Percentiles rank a stretch among this genome's conserved stretches.
phyloP scores from a whole-genome alignment of 2,888 invertebrate species.

The Agrotis ipsilon region DNA sequence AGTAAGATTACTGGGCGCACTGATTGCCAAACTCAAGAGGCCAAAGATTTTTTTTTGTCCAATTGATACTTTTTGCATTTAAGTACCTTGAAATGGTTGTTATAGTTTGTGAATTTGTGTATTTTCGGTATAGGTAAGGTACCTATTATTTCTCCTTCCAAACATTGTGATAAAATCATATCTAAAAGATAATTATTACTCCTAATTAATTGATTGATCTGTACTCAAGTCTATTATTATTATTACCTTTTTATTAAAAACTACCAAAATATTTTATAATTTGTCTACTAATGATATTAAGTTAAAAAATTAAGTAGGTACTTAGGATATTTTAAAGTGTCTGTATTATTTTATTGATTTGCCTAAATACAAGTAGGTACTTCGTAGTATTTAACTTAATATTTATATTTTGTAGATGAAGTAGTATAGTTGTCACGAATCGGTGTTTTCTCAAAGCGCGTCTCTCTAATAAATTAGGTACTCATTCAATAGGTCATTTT shows the following conservation, averaged over 20 bases:
- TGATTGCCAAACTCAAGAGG: neutral
- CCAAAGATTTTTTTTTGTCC: constrained; percentile 9
- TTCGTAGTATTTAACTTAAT: neutral
- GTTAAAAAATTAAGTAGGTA: neutral
- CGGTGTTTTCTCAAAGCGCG: too few relatives aligned
- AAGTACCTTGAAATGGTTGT: neutral
- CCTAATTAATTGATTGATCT: neutral
- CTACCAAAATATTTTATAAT: neutral
- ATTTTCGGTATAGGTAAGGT: neutral
- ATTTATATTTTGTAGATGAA: neutral
- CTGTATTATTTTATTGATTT: neutral
- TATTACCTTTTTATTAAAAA: too few relatives aligned
- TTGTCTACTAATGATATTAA: neutral
- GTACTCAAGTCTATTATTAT: neutral
- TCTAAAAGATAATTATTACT: neutral
- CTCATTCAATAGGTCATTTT: too few relatives aligned
- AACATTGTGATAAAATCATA: constrained; percentile 1
- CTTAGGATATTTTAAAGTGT: neutral
- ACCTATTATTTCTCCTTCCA: neutral
- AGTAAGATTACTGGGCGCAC: neutral
- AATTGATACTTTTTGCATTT: neutral
- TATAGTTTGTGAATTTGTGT: neutral
- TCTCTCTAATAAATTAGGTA: too few relatives aligned
- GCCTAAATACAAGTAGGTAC: neutral
- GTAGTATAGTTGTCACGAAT: neutral